These are phyloP conservation scores for Lucifuga dentata DNA, from an alignment of 2,113 vertebrate species.

Conservation along the genomic window DNA sequence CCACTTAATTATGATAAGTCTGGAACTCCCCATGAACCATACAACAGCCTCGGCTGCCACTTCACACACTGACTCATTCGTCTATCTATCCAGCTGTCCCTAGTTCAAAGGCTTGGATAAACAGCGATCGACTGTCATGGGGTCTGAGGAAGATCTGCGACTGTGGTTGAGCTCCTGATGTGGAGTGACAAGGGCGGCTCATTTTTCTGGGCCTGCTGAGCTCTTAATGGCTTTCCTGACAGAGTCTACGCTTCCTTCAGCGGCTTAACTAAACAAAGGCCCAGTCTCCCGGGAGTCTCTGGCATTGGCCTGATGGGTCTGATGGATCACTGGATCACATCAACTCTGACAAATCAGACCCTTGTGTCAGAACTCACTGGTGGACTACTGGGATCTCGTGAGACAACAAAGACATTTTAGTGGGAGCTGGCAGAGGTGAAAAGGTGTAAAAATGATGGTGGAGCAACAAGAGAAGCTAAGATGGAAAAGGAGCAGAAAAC, in stretches of 20 bases:
- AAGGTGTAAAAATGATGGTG: background rate
- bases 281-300: conserved; percentile 67
- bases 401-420: conserved; percentile 31
- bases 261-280: conserved; percentile 77
- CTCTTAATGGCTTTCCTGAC: conserved; percentile 81
- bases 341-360: conserved; percentile 75
- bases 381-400: conserved; percentile 35
- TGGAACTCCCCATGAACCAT: conserved; percentile 8
- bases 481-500: background rate
- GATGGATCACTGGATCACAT: conserved; percentile 73
- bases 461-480: conserved; percentile 2
- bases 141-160: conserved; percentile 58
- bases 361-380: conserved; percentile 57
- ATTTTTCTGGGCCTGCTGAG: conserved; percentile 79
- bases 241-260: conserved; percentile 80
- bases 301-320: conserved; percentile 65
- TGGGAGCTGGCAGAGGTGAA: background rate
- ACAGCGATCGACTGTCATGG: conserved; percentile 68
- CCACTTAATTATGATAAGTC: conserved; percentile 77
- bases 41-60: conserved; percentile 19
- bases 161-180: conserved; percentile 72
- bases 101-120: conserved; percentile 74
- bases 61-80: conserved; percentile 71
- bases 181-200: conserved; percentile 77
- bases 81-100: conserved; percentile 58